Evolutionary conservation across 1,140 invertebrate species (phyloP), one percentile per base, ranked within the genome.

Genomic region (Notospermus geniculatus): DNA sequence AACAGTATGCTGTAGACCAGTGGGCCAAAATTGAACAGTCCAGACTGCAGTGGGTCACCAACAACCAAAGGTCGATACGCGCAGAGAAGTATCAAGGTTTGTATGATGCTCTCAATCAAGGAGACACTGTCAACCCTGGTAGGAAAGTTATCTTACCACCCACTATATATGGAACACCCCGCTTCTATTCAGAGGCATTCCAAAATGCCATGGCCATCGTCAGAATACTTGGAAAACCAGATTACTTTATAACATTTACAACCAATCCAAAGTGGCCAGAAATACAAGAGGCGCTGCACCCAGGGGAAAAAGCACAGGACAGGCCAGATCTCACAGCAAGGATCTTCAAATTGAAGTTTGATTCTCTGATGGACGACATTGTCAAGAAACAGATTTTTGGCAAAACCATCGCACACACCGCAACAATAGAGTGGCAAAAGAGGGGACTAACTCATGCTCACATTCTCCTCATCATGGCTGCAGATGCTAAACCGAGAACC

Each of bases 131-230:
- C 23, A 57, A 59, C 46, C 17, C 80, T 45, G 79, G 80, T 39
- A 60, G 70, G 63, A 63, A 71, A 58, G 64, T 78, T 0, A 82
- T 83, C 65, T 65, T 84, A 9, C 82, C 83, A 22, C 79, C 68
- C 13, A 60, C 69, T 1, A 82, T 74, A 65, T 66, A 60, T 19
- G 78, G 78, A 2, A 70, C 78, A 59, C 80, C 79, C 57, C 67
- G 81, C 36, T 62, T 76, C 55, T 82, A 81, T 76, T 73, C 83
- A 45, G 79, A 84, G 64, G 76, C 79, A 43, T 72, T 68, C 30
- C 81, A 83, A 70, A 82, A 85, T 74, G 78, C 80, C 1, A 81
- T 84, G 75, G 66, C 76, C 2, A 85, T 83, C 69, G 84, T 85
- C 7, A 68, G 80, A 9, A 60, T 71, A 29, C 80, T 74, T 73